Conservation (phyloP, 1,140 invertebrate genomes). For the Triops longicaudatus region DNA sequence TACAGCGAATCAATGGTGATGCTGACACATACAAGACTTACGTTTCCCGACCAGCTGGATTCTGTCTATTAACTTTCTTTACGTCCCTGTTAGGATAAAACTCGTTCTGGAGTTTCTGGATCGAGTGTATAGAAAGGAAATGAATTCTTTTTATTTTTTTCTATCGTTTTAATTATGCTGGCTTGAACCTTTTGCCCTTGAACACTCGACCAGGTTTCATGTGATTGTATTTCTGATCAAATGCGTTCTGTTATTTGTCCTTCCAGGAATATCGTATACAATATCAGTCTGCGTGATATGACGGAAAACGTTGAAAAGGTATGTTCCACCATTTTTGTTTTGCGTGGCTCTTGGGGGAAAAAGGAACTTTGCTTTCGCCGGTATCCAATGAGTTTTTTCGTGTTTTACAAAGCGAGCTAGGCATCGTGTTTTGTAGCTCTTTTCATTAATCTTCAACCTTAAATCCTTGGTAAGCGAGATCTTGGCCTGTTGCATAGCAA, state of each 20-base stretch:
- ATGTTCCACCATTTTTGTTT: conserved; percentile 33
- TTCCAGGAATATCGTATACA: conserved; percentile 69
- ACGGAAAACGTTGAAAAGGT: conserved; percentile 52
- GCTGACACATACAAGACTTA: neutral
- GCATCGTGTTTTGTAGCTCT: neutral
- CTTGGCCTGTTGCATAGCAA: neutral
- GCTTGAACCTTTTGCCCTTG: neutral
- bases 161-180: too few relatives aligned
- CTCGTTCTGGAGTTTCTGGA: too few relatives aligned
- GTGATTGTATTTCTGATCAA: neutral
- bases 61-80: neutral
- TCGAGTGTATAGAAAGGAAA: too few relatives aligned
- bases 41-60: neutral
- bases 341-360: conserved; percentile 36
- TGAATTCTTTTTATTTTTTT: too few relatives aligned
- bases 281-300: conserved; percentile 63
- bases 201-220: neutral
- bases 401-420: neutral
- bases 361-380: conserved; percentile 20
- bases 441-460: neutral
- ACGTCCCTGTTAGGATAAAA: neutral
- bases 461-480: neutral
- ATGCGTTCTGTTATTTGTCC: conserved; percentile 21
- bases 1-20: neutral
- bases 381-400: too few relatives aligned